Conservation (phyloP, 2,113 vertebrate species). For the Xyrauchen texanus region DNA sequence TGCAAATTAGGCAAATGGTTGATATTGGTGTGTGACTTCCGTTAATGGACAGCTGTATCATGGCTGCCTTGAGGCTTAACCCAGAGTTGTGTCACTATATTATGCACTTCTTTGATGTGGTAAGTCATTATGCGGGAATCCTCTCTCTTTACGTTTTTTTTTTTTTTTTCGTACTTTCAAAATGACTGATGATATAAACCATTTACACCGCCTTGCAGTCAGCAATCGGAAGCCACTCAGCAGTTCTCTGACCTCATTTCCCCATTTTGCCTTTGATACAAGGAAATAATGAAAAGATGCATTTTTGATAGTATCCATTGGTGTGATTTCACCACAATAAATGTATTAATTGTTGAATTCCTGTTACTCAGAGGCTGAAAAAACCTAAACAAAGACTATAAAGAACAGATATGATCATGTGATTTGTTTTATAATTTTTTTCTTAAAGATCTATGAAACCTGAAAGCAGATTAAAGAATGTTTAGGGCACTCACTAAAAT, state of each 20-base stretch:
- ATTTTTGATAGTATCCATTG: not conserved
- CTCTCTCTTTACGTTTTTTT: not conserved
- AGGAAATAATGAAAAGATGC: not conserved
- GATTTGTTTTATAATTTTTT: too few relatives aligned
- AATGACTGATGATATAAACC: conserved; percentile 30
- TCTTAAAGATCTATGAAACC: too few relatives aligned
- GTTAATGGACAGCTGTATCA: not conserved
- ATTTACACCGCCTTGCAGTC: not conserved
- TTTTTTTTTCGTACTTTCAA: conserved; percentile 18
- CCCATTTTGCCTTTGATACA: not conserved
- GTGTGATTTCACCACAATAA: too few relatives aligned
- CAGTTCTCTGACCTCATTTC: conserved; percentile 53
- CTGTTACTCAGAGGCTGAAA: too few relatives aligned
- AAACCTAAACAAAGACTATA: too few relatives aligned
- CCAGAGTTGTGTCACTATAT: not conserved
- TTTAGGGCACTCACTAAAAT: too few relatives aligned
- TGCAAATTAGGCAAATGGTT: too few relatives aligned
- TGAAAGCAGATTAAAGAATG: too few relatives aligned
- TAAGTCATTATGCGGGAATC: conserved; percentile 4
- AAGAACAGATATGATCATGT: too few relatives aligned
- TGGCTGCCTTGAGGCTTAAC: not conserved
- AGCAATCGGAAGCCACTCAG: conserved; percentile 45
- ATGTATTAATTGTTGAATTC: too few relatives aligned
- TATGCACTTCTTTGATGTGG: conserved; percentile 42
- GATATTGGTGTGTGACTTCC: not conserved